These are phyloP conservation scores for Eristalinus aeneus DNA, from an alignment of 2,888 invertebrate genomes.

Conservation along the genomic window DNA sequence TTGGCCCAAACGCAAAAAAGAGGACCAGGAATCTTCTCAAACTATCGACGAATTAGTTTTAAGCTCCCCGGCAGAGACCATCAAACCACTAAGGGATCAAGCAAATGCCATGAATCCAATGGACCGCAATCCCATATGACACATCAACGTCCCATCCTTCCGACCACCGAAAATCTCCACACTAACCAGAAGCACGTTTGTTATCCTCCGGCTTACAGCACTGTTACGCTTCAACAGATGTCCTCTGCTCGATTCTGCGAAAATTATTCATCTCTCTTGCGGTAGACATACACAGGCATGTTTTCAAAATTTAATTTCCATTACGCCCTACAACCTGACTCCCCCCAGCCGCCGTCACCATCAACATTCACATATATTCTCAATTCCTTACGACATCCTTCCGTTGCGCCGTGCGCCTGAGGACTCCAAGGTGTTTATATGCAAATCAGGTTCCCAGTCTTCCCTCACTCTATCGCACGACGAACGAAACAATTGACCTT, in stretches of 20 bases:
- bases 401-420: neutral
- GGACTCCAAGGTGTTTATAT: slow-evolving; percentile 53
- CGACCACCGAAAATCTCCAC: neutral
- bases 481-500: slow-evolving; percentile 40
- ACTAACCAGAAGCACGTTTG: slow-evolving; percentile 9
- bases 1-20: no score
- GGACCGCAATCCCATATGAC: neutral
- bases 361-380: neutral
- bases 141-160: neutral
- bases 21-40: neutral
- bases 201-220: slow-evolving; percentile 4
- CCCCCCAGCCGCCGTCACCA: neutral
- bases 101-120: neutral
- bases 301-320: slow-evolving; percentile 61
- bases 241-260: neutral
- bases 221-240: neutral
- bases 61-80: neutral
- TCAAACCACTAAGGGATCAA: neutral
- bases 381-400: neutral
- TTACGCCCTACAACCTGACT: slow-evolving; percentile 36
- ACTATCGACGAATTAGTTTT: neutral
- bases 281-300: slow-evolving; percentile 31
- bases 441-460: slow-evolving; percentile 31
- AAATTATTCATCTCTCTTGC: slow-evolving; percentile 34
- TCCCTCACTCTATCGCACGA: neutral